phyloP scores from a whole-genome alignment of 35 echinoderm and acorn worm species.

The Lytechinus variegatus region DNA sequence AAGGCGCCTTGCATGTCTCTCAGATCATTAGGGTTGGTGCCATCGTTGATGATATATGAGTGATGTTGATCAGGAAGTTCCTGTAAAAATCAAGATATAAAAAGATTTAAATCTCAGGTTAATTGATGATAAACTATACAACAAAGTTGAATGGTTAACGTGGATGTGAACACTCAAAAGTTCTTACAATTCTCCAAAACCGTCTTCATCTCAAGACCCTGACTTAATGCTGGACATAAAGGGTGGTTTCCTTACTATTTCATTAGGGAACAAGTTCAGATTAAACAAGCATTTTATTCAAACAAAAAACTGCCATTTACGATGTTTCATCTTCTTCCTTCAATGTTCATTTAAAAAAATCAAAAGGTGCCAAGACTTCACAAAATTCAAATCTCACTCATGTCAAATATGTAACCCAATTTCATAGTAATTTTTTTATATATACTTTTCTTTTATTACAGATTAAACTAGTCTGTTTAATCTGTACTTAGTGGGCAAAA shows the following conservation, averaged over 20 bases:
- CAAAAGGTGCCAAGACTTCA: too few relatives aligned
- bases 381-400: too few relatives aligned
- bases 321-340: too few relatives aligned
- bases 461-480: too few relatives aligned
- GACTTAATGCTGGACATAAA: not conserved
- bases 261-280: too few relatives aligned
- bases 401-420: too few relatives aligned
- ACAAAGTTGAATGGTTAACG: not conserved
- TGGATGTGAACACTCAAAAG: not conserved
- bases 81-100: conserved; percentile 32
- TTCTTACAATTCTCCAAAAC: not conserved
- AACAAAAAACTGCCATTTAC: not conserved
- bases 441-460: too few relatives aligned
- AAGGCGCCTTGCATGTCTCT: conserved; percentile 77
- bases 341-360: too few relatives aligned
- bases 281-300: too few relatives aligned
- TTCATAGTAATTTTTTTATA: too few relatives aligned
- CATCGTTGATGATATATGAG: conserved; percentile 91
- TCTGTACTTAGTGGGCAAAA: too few relatives aligned
- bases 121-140: not conserved
- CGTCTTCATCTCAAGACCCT: not conserved
- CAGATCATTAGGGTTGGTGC: conserved; percentile 53
- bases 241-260: too few relatives aligned
- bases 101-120: not conserved
- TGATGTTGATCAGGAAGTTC: conserved; percentile 88